A percentile compares a stretch with the other conserved stretches of the same genome.
phyloP scores from a whole-genome alignment of 1,140 invertebrate genomes.

The Bombyx mandarina region DNA sequence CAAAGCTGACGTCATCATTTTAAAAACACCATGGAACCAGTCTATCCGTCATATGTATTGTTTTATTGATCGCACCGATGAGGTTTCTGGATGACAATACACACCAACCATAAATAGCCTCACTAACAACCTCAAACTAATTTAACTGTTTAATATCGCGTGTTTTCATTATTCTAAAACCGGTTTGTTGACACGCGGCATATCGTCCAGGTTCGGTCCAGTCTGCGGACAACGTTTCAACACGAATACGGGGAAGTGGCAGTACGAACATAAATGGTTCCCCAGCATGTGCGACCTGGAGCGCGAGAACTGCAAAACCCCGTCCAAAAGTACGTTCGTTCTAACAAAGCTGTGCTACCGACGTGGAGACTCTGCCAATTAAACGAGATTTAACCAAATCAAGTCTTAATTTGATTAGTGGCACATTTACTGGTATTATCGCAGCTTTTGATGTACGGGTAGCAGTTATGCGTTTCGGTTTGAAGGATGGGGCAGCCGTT shows the following conservation, averaged over 20 bases:
- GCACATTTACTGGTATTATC: background rate
- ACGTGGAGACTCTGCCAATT: background rate
- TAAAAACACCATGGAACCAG: no score
- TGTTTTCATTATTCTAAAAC: background rate
- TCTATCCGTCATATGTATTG: no score
- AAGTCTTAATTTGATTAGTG: background rate
- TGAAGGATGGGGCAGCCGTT: background rate
- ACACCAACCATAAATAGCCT: background rate
- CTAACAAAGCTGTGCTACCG: background rate
- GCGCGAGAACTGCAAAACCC: background rate
- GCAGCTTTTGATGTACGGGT: background rate
- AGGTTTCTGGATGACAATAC: background rate
- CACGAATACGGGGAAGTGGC: background rate
- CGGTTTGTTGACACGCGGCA: no score
- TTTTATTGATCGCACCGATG: no score
- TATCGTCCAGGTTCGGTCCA: background rate
- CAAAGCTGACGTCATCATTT: no score
- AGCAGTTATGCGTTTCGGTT: background rate
- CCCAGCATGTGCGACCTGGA: slow-evolving; percentile 1
- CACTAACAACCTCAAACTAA: background rate
- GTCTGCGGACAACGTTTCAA: slow-evolving; percentile 1
- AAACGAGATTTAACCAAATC: background rate
- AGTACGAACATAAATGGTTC: background rate
- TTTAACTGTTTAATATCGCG: background rate
- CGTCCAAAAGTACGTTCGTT: background rate